Conservation (phyloP, 2,888 invertebrate species). For the Thymelicus sylvestris region DNA sequence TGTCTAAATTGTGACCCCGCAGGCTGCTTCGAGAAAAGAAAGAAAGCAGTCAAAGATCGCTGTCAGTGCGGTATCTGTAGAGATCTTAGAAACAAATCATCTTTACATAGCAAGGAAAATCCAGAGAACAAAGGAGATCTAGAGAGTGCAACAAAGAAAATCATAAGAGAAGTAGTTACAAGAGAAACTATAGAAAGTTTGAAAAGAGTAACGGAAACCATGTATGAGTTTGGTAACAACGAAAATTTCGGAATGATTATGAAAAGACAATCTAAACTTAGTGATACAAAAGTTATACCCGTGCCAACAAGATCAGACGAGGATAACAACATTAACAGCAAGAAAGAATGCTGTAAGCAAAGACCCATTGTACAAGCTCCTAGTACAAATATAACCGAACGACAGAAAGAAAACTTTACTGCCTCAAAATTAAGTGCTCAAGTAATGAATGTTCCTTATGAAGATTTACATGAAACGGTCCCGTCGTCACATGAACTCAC, state of each 20-base stretch:
- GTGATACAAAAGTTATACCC: not conserved
- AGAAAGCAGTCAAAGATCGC: conserved; percentile 23
- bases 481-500: conserved; percentile 27
- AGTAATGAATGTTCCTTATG: conserved; percentile 57
- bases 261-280: conserved; percentile 9
- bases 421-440: conserved; percentile 58
- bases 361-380: conserved; percentile 31
- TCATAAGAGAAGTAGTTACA: conserved; percentile 25
- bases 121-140: not conserved
- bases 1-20: conserved; percentile 57
- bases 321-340: not conserved
- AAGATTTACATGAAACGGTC: conserved; percentile 49
- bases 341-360: conserved; percentile 15
- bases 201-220: conserved; percentile 30
- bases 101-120: not conserved
- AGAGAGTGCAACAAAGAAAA: conserved; percentile 20
- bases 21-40: conserved; percentile 51
- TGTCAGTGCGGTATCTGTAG: conserved; percentile 24
- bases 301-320: not conserved
- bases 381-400: conserved; percentile 31
- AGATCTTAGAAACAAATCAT: conserved; percentile 5
- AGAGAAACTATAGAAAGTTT: conserved; percentile 31
- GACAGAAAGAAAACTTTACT: conserved; percentile 41
- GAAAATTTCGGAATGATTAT: conserved; percentile 14
- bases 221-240: conserved; percentile 19